Evolutionary conservation across 2,888 invertebrate species (phyloP), one percentile per base, ranked within the genome.

Genomic region (Tipula lateralis): DNA sequence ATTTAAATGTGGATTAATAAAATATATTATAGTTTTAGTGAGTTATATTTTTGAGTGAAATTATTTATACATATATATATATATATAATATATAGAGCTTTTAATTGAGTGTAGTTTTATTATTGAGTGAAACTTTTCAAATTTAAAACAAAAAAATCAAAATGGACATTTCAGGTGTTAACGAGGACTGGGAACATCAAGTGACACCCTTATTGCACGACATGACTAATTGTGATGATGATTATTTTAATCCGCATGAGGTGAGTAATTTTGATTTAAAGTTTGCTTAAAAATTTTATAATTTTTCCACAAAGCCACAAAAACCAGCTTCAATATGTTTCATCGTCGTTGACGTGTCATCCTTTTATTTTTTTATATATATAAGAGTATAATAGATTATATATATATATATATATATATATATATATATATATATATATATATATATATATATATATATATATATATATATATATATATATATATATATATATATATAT

Each of bases 121-220:
- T n/a, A n/a, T 83, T 83, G 29, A 32, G 29, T 83, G 29, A 34
- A 34, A 34, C 34, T 83, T 29, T 83, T 16, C 83, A 32, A 83
- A 83, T 32, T 83, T 83, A 34, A 34, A 83, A 16, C 32, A 83
- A 83, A 83, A 29, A 83, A 29, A 83, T 83, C 29, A 83, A 13
- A 32, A 87, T 87, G 87, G 87, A 87, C 86, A 86, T 87, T 85
- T 87, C 86, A 81, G 86, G 86, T 85, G 87, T 87, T 80, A 87
- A 85, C 86, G 92, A 92, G 90, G 92, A 92, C 89, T 92, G 92
- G 92, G 92, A 92, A 89, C 91, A 92, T 87, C 92, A 92, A 88
- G 92, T 92, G 86, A 91, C 92, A 85, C 92, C 92, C 83, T 91
- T 92, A 85, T 90, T 92, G 86, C 92, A 92, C 88, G 92, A 92